Evolutionary conservation across 2,113 vertebrate genomes (phyloP).

Genomic region (Notarius quadriscutis): DNA sequence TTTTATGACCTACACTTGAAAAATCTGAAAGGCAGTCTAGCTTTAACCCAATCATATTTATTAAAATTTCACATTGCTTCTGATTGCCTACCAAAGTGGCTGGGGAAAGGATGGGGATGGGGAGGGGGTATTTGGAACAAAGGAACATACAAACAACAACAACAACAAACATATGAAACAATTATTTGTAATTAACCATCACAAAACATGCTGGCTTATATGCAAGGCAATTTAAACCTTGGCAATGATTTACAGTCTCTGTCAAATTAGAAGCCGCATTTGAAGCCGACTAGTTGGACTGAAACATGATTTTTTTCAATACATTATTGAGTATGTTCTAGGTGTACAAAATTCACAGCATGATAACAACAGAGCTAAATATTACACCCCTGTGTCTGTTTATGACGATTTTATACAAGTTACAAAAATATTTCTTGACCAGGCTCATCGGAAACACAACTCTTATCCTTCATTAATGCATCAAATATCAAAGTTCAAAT

Average conservation of each 20-base stretch:
- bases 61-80: not conserved
- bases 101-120: slow-evolving; percentile 66
- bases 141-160: slow-evolving; percentile 52
- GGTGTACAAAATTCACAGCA: not conserved
- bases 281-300: slow-evolving; percentile 61
- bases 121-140: slow-evolving; percentile 8
- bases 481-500: not conserved
- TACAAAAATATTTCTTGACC: not conserved
- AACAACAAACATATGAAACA: slow-evolving; percentile 73
- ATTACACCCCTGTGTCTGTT: not conserved
- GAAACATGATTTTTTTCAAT: not conserved
- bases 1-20: too few relatives aligned
- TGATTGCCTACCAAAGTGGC: slow-evolving; percentile 53
- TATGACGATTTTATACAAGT: not conserved
- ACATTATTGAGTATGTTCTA: not conserved
- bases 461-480: not conserved
- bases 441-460: not conserved
- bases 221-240: slow-evolving; percentile 71
- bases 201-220: slow-evolving; percentile 70
- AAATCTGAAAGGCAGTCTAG: too few relatives aligned
- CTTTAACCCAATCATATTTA: not conserved
- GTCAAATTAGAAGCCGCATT: slow-evolving; percentile 63
- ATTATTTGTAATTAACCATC: slow-evolving; percentile 78
- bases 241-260: slow-evolving; percentile 71
- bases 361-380: not conserved